These are phyloP conservation scores for Scomber japonicus DNA, from an alignment of 2,113 vertebrate species.

Conservation along the genomic window DNA sequence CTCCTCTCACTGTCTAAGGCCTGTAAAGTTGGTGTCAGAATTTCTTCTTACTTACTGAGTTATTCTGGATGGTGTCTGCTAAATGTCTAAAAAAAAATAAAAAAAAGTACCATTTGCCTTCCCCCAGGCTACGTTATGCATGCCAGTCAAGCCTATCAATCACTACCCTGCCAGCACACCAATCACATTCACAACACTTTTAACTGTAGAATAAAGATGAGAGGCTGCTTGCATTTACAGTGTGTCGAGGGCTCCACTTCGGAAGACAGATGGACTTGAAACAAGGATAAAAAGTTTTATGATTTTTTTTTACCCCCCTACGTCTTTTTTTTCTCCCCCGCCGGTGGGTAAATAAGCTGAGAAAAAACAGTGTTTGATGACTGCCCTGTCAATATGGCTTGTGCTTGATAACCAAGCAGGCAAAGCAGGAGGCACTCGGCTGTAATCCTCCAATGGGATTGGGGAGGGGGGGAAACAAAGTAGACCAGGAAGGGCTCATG, in stretches of 20 bases:
- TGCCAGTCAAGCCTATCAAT: constrained; percentile 34
- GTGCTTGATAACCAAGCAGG: constrained; percentile 41
- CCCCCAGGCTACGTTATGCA: constrained; percentile 12
- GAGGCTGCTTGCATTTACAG: constrained; percentile 1
- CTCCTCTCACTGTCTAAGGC: not conserved
- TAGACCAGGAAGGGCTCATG: constrained; percentile 32
- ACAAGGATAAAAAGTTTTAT: constrained; percentile 31
- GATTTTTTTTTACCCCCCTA: not conserved
- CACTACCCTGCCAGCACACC: constrained; percentile 14
- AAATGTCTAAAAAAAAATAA: constrained; percentile 4
- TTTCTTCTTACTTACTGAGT: not conserved
- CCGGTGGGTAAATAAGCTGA: constrained; percentile 35
- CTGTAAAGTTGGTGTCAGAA: constrained; percentile 3
- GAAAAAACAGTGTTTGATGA: constrained; percentile 42
- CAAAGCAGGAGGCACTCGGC: constrained; percentile 35
- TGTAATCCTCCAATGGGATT: constrained; percentile 46
- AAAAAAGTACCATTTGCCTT: not conserved
- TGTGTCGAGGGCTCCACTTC: constrained; percentile 21
- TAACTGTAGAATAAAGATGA: constrained; percentile 44
- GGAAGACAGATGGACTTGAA: constrained; percentile 45
- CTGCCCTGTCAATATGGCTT: constrained; percentile 45
- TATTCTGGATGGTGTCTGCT: constrained; percentile 4
- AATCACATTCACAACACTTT: constrained; percentile 11
- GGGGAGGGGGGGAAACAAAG: constrained; percentile 53
- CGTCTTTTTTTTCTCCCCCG: not conserved